These are phyloP conservation scores for Drosophila sproati DNA, from an alignment of 1,140 invertebrate genomes.

Conservation along the genomic window DNA sequence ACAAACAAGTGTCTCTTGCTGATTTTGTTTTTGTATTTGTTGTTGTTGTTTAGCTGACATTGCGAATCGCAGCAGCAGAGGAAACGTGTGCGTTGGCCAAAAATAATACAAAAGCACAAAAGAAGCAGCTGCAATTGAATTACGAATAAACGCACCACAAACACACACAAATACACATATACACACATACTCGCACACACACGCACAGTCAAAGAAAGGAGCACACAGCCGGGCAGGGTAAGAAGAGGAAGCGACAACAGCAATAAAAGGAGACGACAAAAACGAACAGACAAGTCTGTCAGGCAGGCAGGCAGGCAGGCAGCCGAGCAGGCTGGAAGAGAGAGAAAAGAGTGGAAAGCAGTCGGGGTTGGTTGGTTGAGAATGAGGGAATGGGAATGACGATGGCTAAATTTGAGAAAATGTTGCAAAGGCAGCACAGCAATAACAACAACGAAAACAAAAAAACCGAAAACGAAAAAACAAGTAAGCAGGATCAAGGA, in stretches of 20 bases:
- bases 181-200: neutral
- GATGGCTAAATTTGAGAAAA: slow-evolving; percentile 48
- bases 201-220: slow-evolving; percentile 45
- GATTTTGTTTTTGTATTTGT: slow-evolving; percentile 20
- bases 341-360: slow-evolving; percentile 3
- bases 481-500: slow-evolving; percentile 80
- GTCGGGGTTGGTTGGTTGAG: slow-evolving; percentile 43
- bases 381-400: slow-evolving; percentile 43
- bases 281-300: slow-evolving; percentile 21
- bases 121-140: slow-evolving; percentile 81
- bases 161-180: slow-evolving; percentile 20
- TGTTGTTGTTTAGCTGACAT: slow-evolving; percentile 31
- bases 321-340: neutral
- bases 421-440: slow-evolving; percentile 41
- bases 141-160: slow-evolving; percentile 47
- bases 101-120: slow-evolving; percentile 61
- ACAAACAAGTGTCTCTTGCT: slow-evolving; percentile 31
- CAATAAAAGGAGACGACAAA: slow-evolving; percentile 65
- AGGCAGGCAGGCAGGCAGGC: slow-evolving; percentile 8
- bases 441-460: slow-evolving; percentile 43
- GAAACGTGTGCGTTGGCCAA: slow-evolving; percentile 30
- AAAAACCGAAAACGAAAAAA: slow-evolving; percentile 36
- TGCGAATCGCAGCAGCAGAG: slow-evolving; percentile 14
- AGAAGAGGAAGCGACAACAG: slow-evolving; percentile 64
- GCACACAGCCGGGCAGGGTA: slow-evolving; percentile 22